These are phyloP conservation scores for Semicossyphus pulcher DNA, from an alignment of 2,113 vertebrate species.

Conservation along the genomic window DNA sequence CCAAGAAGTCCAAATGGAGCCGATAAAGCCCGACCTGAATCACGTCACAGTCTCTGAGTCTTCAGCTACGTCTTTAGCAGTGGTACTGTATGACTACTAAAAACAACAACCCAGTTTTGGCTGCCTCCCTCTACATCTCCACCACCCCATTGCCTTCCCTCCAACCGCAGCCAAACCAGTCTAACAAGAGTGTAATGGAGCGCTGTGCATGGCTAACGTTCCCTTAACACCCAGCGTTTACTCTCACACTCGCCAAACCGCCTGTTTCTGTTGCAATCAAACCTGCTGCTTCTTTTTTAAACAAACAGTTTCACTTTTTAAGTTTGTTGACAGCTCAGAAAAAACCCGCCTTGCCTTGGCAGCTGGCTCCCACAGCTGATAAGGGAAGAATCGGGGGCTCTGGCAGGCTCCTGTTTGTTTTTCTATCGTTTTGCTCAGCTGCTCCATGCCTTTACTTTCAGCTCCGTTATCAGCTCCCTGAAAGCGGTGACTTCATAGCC, in stretches of 20 bases:
- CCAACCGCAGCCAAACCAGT: slow-evolving; percentile 48
- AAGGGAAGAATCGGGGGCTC: slow-evolving; percentile 36
- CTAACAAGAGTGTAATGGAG: slow-evolving; percentile 47
- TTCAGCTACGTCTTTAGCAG: slow-evolving; percentile 58
- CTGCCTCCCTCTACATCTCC: slow-evolving; percentile 53
- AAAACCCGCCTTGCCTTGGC: slow-evolving; percentile 38
- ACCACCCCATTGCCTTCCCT: slow-evolving; percentile 51
- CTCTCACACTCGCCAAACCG: slow-evolving; percentile 14
- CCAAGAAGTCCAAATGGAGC: slow-evolving; percentile 28
- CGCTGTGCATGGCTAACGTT: slow-evolving; percentile 73
- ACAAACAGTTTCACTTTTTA: slow-evolving; percentile 30
- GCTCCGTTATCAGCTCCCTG: slow-evolving; percentile 54
- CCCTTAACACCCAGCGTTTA: slow-evolving; percentile 54
- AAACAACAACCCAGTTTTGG: slow-evolving; percentile 39
- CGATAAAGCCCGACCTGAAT: slow-evolving; percentile 36
- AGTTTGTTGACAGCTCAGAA: slow-evolving; percentile 44
- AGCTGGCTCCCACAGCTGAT: slow-evolving; percentile 51
- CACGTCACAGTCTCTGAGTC: slow-evolving; percentile 57
- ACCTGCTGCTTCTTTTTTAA: slow-evolving; percentile 45
- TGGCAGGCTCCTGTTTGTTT: slow-evolving; percentile 46
- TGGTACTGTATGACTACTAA: slow-evolving; percentile 75
- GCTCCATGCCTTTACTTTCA: slow-evolving; percentile 53
- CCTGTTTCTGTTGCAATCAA: slow-evolving; percentile 50
- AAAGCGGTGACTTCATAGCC: slow-evolving; percentile 64
- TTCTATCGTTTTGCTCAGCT: slow-evolving; percentile 48